These are phyloP conservation scores for Acrossocheilus fasciatus DNA, from an alignment of 2,797 vertebrate species.

Conservation along the genomic window DNA sequence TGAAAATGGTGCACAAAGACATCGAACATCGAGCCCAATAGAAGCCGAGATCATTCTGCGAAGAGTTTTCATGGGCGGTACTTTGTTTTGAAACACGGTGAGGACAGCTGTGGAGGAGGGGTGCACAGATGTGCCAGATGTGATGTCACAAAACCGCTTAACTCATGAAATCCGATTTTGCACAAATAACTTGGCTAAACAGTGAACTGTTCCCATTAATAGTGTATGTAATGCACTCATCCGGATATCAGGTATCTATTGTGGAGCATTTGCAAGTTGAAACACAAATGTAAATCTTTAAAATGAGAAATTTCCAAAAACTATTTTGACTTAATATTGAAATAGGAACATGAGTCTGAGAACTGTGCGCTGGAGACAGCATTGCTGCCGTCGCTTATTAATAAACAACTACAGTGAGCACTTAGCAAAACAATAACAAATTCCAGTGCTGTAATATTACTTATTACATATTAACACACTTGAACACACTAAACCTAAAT, in stretches of 20 bases:
- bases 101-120: not conserved
- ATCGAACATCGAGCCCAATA: not conserved
- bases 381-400: not conserved
- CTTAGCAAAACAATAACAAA: conserved; percentile 3
- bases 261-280: not conserved
- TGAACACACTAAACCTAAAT: not conserved
- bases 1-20: not conserved
- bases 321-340: no score
- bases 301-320: not conserved
- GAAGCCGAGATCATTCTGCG: not conserved
- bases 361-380: not conserved
- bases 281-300: not conserved
- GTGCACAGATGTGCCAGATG: conserved; percentile 6
- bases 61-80: not conserved
- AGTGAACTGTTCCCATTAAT: not conserved
- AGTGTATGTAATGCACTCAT: not conserved
- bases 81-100: not conserved
- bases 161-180: not conserved
- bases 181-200: conserved; percentile 10
- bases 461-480: not conserved
- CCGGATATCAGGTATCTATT: not conserved
- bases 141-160: conserved; percentile 34
- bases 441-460: not conserved
- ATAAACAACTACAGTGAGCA: not conserved
- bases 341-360: not conserved